A percentile compares a stretch with the other conserved stretches of the same genome.
Conservation (phyloP, 1,140 invertebrate species). For the Lepidostoma basale region DNA sequence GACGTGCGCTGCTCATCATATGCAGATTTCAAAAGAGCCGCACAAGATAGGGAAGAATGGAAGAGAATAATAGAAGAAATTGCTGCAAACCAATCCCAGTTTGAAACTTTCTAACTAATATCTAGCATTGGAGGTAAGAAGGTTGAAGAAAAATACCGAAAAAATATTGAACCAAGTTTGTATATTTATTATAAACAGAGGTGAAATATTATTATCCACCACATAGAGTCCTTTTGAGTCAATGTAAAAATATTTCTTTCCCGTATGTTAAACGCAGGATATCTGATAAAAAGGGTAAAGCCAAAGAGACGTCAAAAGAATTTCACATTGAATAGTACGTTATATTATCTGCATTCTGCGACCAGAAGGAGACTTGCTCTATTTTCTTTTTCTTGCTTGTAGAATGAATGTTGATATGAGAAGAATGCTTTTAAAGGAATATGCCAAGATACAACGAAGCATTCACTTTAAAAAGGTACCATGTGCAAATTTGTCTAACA, state of each 20-base stretch:
- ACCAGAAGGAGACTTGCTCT: neutral
- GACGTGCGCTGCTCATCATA: too few relatives aligned
- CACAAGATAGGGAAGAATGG: too few relatives aligned
- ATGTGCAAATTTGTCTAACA: too few relatives aligned
- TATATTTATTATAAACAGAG: neutral
- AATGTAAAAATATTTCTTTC: neutral
- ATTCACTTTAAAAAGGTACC: too few relatives aligned
- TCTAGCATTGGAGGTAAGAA: too few relatives aligned
- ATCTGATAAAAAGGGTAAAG: neutral
- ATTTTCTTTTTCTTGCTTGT: neutral
- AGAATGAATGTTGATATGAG: slow-evolving; percentile 1
- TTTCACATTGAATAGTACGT: slow-evolving; percentile 2
- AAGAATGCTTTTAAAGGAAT: slow-evolving; percentile 6
- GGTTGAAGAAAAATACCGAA: too few relatives aligned
- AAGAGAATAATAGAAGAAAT: too few relatives aligned
- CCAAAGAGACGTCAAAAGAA: slow-evolving; percentile 3
- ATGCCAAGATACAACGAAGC: too few relatives aligned
- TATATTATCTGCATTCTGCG: neutral
- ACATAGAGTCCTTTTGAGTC: neutral
- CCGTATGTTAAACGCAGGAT: neutral
- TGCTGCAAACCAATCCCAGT: too few relatives aligned
- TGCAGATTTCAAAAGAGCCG: too few relatives aligned
- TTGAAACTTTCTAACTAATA: too few relatives aligned
- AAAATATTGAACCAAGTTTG: neutral
- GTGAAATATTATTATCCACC: neutral